Percentiles rank a stretch among this genome's conserved stretches.
Conservation (phyloP, 2,888 invertebrate species). For the Keiferia lycopersicella region DNA sequence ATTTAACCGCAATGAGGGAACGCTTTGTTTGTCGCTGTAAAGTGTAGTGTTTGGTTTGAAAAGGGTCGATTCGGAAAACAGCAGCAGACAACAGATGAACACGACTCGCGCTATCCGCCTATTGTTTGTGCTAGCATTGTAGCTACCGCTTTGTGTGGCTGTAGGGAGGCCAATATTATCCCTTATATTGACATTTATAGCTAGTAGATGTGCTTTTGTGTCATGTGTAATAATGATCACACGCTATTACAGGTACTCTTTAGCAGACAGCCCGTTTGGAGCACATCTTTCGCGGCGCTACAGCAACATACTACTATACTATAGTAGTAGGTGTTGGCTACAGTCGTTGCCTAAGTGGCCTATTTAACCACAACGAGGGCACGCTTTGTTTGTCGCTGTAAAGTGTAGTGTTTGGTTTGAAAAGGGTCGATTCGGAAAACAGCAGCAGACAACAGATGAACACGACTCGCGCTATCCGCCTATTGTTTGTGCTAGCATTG, state of each 20-base stretch:
- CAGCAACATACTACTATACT: no score
- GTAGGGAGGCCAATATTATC: not conserved
- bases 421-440: conserved; percentile 17
- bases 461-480: conserved; percentile 42
- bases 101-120: conserved; percentile 42
- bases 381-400: conserved; percentile 1
- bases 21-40: not conserved
- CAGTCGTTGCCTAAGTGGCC: conserved; percentile 1
- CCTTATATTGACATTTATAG: no score
- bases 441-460: not conserved
- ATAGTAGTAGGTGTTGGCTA: no score
- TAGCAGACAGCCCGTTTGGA: no score
- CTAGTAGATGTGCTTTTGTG: no score
- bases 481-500: conserved; percentile 55
- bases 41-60: conserved; percentile 11
- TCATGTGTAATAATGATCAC: no score
- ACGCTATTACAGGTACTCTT: no score
- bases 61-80: conserved; percentile 17
- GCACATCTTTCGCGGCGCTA: not conserved
- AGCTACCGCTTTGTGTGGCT: conserved; percentile 49
- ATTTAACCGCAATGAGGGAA: conserved; percentile 6
- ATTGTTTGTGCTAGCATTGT: conserved; percentile 56
- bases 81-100: not conserved
- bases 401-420: conserved; percentile 8
- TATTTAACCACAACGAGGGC: conserved; percentile 9